These are phyloP conservation scores for Mythimna impura DNA, from an alignment of 2,888 invertebrate species.

Conservation along the genomic window DNA sequence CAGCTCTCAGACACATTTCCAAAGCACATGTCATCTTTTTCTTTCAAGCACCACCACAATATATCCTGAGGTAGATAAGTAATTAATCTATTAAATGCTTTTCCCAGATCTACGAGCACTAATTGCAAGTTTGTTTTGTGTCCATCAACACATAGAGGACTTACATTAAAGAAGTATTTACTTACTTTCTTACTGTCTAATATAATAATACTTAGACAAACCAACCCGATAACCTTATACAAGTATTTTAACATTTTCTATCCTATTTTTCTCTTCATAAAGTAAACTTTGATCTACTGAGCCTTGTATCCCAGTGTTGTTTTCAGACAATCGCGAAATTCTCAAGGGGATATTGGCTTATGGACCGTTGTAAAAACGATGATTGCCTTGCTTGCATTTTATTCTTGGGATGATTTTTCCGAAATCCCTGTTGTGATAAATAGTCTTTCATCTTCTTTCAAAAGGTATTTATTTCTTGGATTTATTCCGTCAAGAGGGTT, in stretches of 20 bases:
- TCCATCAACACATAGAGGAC: neutral
- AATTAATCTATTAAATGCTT: neutral
- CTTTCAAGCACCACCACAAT: neutral
- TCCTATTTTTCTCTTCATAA: conserved; percentile 9
- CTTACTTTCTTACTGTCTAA: neutral
- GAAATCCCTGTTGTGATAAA: conserved; percentile 55
- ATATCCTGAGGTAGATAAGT: neutral
- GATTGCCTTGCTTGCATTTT: conserved; percentile 55
- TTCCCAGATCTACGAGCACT: neutral
- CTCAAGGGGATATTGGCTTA: conserved; percentile 54
- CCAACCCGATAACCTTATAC: accelerated
- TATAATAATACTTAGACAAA: neutral
- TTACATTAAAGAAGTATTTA: neutral
- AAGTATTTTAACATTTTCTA: neutral
- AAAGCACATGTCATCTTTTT: neutral
- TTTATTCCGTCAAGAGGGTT: neutral
- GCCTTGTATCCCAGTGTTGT: conserved; percentile 30
- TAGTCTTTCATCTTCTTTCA: conserved; percentile 27
- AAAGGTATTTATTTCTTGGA: conserved; percentile 19
- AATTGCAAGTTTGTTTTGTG: neutral
- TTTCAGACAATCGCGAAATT: conserved; percentile 41
- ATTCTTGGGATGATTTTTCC: conserved; percentile 41
- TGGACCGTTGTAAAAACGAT: conserved; percentile 49
- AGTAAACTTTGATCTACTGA: conserved; percentile 7
- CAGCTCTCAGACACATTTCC: too few species aligned